Percentiles rank a stretch among this genome's conserved stretches.
Evolutionary conservation across 2,888 invertebrate genomes (phyloP).

Genomic region (Teleiodes luculella): DNA sequence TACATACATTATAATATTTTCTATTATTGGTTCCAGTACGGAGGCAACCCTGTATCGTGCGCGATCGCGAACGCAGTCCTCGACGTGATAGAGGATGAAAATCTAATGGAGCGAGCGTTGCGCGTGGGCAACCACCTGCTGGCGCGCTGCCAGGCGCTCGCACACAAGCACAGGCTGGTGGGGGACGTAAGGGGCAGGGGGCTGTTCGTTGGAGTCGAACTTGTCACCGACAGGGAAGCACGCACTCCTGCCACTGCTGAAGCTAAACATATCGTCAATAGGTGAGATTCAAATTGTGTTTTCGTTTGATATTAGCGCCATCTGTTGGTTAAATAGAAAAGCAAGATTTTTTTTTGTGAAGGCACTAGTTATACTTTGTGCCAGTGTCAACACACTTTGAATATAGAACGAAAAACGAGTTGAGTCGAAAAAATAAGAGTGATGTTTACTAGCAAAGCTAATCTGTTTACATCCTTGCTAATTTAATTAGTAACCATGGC

Average conservation of each 20-base stretch:
- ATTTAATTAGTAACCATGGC: too few relatives aligned
- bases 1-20: neutral
- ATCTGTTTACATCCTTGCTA: too few relatives aligned
- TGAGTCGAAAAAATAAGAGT: too few relatives aligned
- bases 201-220: slow-evolving; percentile 95
- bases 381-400: too few relatives aligned
- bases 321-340: too few relatives aligned
- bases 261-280: slow-evolving; percentile 86
- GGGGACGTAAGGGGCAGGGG: slow-evolving; percentile 95
- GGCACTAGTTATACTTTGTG: too few relatives aligned
- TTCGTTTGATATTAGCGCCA: neutral
- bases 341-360: too few relatives aligned
- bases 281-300: slow-evolving; percentile 51
- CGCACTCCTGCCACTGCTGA: slow-evolving; percentile 90
- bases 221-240: slow-evolving; percentile 87
- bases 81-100: slow-evolving; percentile 93
- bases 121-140: slow-evolving; percentile 90
- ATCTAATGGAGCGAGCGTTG: slow-evolving; percentile 88
- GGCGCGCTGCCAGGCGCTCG: slow-evolving; percentile 81
- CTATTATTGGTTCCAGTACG: slow-evolving; percentile 89
- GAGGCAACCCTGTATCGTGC: slow-evolving; percentile 99
- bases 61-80: slow-evolving; percentile 97
- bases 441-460: too few relatives aligned
- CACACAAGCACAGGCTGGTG: slow-evolving; percentile 86
- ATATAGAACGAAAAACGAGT: too few relatives aligned